Base-by-base conservation (phyloP, 1,140 invertebrate genomes). In the Zaprionus ornatus region DNA sequence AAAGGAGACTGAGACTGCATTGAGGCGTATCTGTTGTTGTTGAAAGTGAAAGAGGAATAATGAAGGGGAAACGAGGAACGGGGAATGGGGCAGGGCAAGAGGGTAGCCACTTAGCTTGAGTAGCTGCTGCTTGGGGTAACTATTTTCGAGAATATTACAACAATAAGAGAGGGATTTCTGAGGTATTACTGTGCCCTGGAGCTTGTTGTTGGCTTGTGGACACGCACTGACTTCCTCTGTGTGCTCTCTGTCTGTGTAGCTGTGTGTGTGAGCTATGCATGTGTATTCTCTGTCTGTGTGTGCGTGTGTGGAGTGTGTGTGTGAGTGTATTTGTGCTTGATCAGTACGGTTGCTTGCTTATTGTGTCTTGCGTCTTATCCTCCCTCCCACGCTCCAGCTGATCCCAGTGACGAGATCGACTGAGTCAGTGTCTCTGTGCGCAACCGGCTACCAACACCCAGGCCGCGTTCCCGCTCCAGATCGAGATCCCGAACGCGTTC, bases 291-390 rank as follows among this genome's bases (percentile, higher is more conserved):
- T 12, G 12, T 59, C n/a, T 66, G 19, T n/a, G 42, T 15, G 4
- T 62, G 23, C 13, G 23, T 62, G n/a, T 45, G 27, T 1, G 48
- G 17, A 25, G n/a, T 54, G 17, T 55, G 59, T 56, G 17, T 56
- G 35, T 56, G 35, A 52, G 71, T 59, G n/a, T 60, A 32, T 52
- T 17, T 32, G 17, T 42, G 13, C 25, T 6, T 19, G 17, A 60
- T 42, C 57, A n/a, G 15, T 37, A 52, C 57, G 17, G 15, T 63
- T 63, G 29, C 56, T 59, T 72, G 68, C 65, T 63, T 56, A 72
- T 72, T 64, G 74, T 60, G 45, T 74, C 60, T 70, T 45, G 69
- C 82, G 61, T 57, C 40, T 67, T 74, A 74, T 77, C 70, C 57
- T 52, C 67, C 70, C 56, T 68, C 62, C 9, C 37, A 67, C 29